Evolutionary conservation across 2,888 invertebrate species (phyloP), one percentile per base, ranked within the genome.

Genomic region (Drosophila atripex): DNA sequence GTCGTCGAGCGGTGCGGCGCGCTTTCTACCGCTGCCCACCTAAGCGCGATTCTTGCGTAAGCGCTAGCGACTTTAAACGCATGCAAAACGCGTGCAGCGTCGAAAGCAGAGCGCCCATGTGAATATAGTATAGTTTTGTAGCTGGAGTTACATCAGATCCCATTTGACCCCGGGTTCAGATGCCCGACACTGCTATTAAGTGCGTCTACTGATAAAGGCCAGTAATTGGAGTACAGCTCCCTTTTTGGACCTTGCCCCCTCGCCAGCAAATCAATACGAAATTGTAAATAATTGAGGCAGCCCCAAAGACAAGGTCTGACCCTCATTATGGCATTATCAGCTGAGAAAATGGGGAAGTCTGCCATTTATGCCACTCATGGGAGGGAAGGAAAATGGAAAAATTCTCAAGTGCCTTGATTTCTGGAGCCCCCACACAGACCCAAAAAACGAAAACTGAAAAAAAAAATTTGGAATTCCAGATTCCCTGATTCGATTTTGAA

Each of bases 31-130:
- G 32, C 75, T 39, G 46, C 71, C 82, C 85, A 73, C 69, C 75
- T 73, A 46, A 39, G 53, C n/a, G 77, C 58, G 49, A 23, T 35
- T 70, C 72, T 80, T 80, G 64, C 86, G 69, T 58, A 80, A 80
- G 83, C 80, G 79, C 38, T 2, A 14, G 39, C 71, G 66, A 18
- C 43, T 77, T 47, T 56, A 69, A 84, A 80, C 87, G 82, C 87
- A 87, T 80, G 78, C 80, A 80, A 86, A 82, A 73, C 85, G 87
- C 82, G 78, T 80, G 82, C 87, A 77, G 49, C 74, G 53, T 46
- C 74, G 58, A 49, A 52, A 45, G 50, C 51, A 47, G 46, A 52
- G 57, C 54, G 6, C 18, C 12, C 47, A n/a, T 8, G 1, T 12
- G 14, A 38, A 38, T 14, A 38, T 45, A 45, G 25, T 38, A n/a